Base-by-base conservation (phyloP, 2,113 vertebrate genomes). In the Grallaria varia region DNA sequence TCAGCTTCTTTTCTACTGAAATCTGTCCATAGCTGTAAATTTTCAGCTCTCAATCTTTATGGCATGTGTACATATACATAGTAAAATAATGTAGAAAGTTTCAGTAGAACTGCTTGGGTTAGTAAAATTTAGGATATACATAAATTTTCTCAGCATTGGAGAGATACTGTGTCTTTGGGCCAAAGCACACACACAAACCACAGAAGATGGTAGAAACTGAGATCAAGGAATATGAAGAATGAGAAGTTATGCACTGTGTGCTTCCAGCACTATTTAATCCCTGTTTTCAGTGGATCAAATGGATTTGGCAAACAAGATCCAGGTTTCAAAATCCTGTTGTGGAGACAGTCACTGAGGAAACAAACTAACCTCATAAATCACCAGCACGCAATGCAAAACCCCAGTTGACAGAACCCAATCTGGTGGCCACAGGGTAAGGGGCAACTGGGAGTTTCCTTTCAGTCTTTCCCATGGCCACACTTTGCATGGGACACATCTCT, bases 311-410 rank as follows among this genome's bases (percentile, higher is more conserved):
- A 71, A 47, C 45, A 75, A 82, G 64, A 84, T 60, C 44, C 74
- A 87, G 50, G 84, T 89, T 93, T 82, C 94, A 94, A 87, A 91
- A 73, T 49, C 31, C 49, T 87, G 81, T 79, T 89, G 67, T 69
- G 89, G 81, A 94, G 66, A 81, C 74, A 73, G 78, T 69, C 81
- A 69, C 93, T 58, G 71, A 87, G 84, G 81, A 85, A 96, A 95
- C 62, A 69, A 45, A 50, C 25, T 21, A 72, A 84, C 25, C 69
- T 76, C 77, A 37, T 45, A 75, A 68, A 91, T 82, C 45, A 87
- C 18, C 76, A 52, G 72, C 30, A 73, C 18, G 56, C 81, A 90
- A 39, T 10, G 81, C 60, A 78, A 20, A 91, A 62, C 53, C 42
- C 37, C 8, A 42, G 69, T 52, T 56, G 91, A 15, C 12, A 52